Evolutionary conservation across 2,113 vertebrate genomes (phyloP).

Genomic region (Dasypus novemcinctus): DNA sequence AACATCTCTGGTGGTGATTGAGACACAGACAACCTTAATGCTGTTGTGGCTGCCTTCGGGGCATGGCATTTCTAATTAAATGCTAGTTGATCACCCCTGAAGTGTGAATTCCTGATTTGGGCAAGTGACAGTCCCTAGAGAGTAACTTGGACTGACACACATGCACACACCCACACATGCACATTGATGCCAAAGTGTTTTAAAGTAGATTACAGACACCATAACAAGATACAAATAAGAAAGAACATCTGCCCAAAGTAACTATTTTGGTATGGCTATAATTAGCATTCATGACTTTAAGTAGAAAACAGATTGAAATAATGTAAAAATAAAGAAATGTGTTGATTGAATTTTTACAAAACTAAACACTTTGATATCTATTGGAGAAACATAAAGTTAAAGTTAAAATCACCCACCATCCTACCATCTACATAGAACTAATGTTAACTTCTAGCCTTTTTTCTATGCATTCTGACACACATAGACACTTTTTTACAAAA

Average conservation of each 20-base stretch:
- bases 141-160: not conserved
- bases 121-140: not conserved
- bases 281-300: not conserved
- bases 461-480: not conserved
- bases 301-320: not conserved
- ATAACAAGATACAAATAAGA: not conserved
- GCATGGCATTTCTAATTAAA: not conserved
- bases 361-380: not conserved
- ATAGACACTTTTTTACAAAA: not conserved
- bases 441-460: not conserved
- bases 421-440: not conserved
- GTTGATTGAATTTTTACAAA: not conserved
- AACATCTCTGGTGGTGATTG: not conserved
- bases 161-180: not conserved
- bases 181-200: not conserved
- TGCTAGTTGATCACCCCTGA: not conserved
- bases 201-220: constrained; percentile 10
- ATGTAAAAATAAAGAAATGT: constrained; percentile 11
- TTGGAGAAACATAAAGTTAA: not conserved
- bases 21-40: not conserved
- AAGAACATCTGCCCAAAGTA: not conserved
- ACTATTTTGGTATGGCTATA: not conserved
- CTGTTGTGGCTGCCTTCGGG: not conserved
- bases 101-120: not conserved
- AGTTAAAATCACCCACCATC: not conserved